These are phyloP conservation scores for Ellobium chinense DNA, from an alignment of 2,888 invertebrate species.

Conservation along the genomic window DNA sequence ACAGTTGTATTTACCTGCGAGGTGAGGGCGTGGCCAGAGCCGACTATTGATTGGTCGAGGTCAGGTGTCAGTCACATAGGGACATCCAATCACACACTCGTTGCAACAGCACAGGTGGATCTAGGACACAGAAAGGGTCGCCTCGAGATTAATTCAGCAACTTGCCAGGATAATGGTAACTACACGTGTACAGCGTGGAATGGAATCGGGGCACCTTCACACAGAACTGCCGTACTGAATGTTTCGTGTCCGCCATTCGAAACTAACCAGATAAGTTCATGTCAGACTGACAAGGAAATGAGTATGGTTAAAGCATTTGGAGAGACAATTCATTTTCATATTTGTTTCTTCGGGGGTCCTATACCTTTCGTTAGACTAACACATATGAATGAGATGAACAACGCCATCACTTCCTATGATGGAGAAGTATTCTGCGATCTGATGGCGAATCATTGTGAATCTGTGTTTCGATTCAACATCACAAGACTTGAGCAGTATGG, in stretches of 20 bases:
- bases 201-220: neutral
- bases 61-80: neutral
- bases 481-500: constrained; percentile 27
- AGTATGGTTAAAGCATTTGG: neutral
- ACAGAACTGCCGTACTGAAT: neutral
- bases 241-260: constrained; percentile 24
- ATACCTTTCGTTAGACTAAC: neutral
- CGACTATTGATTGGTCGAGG: constrained; percentile 8
- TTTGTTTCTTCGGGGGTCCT: constrained; percentile 27
- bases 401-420: neutral
- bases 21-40: constrained; percentile 34
- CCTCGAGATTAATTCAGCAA: constrained; percentile 19
- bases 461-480: neutral
- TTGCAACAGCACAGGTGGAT: neutral
- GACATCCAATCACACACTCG: neutral
- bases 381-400: neutral
- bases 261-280: neutral
- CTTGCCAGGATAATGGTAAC: constrained; percentile 25
- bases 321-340: neutral
- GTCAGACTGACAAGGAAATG: neutral
- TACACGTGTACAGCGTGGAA: constrained; percentile 32
- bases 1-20: constrained; percentile 16
- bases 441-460: neutral
- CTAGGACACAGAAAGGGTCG: neutral
- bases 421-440: neutral